Conservation (phyloP, 2,888 invertebrate genomes). For the Tineola bisselliella region DNA sequence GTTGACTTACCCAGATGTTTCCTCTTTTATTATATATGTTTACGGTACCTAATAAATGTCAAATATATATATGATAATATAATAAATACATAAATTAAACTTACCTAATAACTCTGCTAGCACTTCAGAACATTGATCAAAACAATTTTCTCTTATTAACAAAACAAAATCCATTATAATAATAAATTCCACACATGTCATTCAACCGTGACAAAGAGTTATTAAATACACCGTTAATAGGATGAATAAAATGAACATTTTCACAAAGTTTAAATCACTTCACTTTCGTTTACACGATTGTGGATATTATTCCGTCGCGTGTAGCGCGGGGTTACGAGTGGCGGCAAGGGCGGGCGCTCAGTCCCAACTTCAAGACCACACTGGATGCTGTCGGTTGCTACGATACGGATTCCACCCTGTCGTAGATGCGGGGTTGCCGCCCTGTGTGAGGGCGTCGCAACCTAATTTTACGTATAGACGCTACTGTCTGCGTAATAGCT, state of each 20-base stretch:
- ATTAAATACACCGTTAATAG: conserved; percentile 58
- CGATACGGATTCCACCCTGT: conserved; percentile 44
- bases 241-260: conserved; percentile 59
- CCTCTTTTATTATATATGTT: too few relatives aligned
- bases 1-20: conserved; percentile 5
- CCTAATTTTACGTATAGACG: conserved; percentile 59
- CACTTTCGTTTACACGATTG: background rate
- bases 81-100: background rate
- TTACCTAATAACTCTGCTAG: background rate
- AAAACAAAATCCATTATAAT: background rate
- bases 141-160: background rate
- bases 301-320: conserved; percentile 20
- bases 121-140: background rate
- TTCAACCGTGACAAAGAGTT: conserved; percentile 53
- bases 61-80: too few relatives aligned
- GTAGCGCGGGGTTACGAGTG: conserved; percentile 21
- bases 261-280: conserved; percentile 13
- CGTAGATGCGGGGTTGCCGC: conserved; percentile 38
- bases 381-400: conserved; percentile 66
- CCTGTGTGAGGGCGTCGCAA: conserved; percentile 53
- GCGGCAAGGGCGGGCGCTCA: conserved; percentile 30
- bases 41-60: too few relatives aligned
- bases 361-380: conserved; percentile 38
- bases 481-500: conserved; percentile 58
- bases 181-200: conserved; percentile 7